These are phyloP conservation scores for Eurois occulta DNA, from an alignment of 2,888 invertebrate species.

Conservation along the genomic window DNA sequence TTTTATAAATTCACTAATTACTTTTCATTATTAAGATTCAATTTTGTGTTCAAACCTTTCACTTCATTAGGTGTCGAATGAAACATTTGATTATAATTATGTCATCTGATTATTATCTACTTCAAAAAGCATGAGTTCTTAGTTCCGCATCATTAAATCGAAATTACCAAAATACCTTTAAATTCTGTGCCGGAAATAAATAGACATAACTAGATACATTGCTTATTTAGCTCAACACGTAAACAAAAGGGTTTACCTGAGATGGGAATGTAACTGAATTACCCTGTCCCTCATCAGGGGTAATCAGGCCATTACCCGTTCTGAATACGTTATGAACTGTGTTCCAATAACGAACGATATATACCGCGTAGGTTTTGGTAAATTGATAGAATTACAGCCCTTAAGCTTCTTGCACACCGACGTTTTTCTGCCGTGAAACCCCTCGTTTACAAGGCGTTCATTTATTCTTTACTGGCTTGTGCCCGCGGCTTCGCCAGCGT, in stretches of 20 bases:
- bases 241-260: constrained; percentile 66
- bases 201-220: constrained; percentile 31
- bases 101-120: neutral
- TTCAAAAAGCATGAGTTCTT: neutral
- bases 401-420: neutral
- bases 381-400: constrained; percentile 59
- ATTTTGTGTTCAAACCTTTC: neutral
- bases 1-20: neutral
- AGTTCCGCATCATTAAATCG: too few relatives aligned
- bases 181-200: constrained; percentile 28
- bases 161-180: neutral
- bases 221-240: constrained; percentile 50
- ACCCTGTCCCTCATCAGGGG: constrained; percentile 76
- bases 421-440: neutral
- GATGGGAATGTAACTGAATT: constrained; percentile 73
- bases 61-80: neutral
- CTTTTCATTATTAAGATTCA: neutral
- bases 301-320: constrained; percentile 79
- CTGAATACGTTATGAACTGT: constrained; percentile 73
- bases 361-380: constrained; percentile 37
- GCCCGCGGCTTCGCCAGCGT: too few relatives aligned
- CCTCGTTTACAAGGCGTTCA: neutral
- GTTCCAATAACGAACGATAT: constrained; percentile 59
- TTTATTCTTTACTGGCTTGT: neutral
- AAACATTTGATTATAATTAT: neutral